phyloP scores from a whole-genome alignment of 2,888 invertebrate species.

The Drosophila conformis region DNA sequence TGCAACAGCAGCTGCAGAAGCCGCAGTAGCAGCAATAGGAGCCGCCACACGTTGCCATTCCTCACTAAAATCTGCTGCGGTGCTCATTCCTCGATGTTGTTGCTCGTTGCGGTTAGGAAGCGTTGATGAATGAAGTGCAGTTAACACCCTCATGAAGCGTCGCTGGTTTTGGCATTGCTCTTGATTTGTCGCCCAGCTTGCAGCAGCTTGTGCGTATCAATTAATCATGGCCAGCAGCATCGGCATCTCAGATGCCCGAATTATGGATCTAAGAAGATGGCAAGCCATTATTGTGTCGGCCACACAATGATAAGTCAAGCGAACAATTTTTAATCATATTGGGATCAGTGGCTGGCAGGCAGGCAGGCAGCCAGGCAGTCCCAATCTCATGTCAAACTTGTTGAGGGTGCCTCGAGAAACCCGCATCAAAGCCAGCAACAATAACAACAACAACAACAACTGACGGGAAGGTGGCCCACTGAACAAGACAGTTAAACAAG shows the following conservation, averaged over 20 bases:
- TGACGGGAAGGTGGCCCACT: slow-evolving; percentile 5
- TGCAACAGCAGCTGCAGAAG: slow-evolving; percentile 22
- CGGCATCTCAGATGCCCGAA: background rate
- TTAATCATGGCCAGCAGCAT: slow-evolving; percentile 69
- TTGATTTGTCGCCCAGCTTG: slow-evolving; percentile 54
- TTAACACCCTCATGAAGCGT: slow-evolving; percentile 70
- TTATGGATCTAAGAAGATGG: slow-evolving; percentile 17
- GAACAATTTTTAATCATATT: slow-evolving; percentile 77
- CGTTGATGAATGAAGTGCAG: slow-evolving; percentile 82
- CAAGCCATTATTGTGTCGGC: slow-evolving; percentile 32
- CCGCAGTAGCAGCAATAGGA: background rate
- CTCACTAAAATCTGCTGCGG: background rate
- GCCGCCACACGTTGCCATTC: background rate
- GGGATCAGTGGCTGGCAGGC: slow-evolving; percentile 54
- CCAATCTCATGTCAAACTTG: slow-evolving; percentile 67
- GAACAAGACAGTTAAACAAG: slow-evolving; percentile 52
- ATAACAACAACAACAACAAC: background rate
- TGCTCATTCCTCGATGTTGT: slow-evolving; percentile 6
- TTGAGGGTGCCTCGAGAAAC: slow-evolving; percentile 54
- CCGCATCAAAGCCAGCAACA: slow-evolving; percentile 47
- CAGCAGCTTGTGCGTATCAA: slow-evolving; percentile 57
- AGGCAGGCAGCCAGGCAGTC: background rate
- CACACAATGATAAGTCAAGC: slow-evolving; percentile 62
- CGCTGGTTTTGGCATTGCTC: slow-evolving; percentile 45
- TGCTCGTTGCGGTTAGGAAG: slow-evolving; percentile 70